Evolutionary conservation across 2,797 vertebrate species (phyloP).

Genomic region (Pseudochromis fuscus): DNA sequence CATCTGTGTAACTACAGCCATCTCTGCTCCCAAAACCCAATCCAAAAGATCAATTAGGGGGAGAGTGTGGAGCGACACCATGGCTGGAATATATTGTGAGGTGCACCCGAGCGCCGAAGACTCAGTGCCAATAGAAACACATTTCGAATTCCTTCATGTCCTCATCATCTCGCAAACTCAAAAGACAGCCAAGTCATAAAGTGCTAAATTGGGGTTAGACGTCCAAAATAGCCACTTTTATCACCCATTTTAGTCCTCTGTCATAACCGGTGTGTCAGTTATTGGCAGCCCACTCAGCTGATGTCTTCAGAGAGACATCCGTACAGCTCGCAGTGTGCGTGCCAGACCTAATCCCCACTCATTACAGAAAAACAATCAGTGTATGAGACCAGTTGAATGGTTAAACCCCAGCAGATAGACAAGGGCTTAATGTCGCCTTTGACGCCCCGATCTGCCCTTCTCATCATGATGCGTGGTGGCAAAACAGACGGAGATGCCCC

Average conservation of each 20-base stretch:
- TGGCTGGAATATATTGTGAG: slow-evolving; percentile 9
- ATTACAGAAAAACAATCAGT: slow-evolving; percentile 74
- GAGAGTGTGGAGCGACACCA: neutral
- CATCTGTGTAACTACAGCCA: slow-evolving; percentile 25
- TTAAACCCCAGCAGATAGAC: slow-evolving; percentile 60
- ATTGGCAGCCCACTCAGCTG: slow-evolving; percentile 42
- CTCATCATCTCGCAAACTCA: slow-evolving; percentile 20
- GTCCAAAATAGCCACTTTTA: slow-evolving; percentile 44
- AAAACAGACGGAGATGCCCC: slow-evolving; percentile 71
- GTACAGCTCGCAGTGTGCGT: slow-evolving; percentile 14
- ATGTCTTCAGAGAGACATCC: slow-evolving; percentile 39
- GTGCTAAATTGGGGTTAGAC: slow-evolving; percentile 13
- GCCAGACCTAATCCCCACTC: slow-evolving; percentile 66
- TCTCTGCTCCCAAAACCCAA: slow-evolving; percentile 17
- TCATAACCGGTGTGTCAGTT: slow-evolving; percentile 34
- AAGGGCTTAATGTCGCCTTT: slow-evolving; percentile 77
- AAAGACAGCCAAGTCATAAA: slow-evolving; percentile 46
- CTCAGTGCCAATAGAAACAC: slow-evolving; percentile 20
- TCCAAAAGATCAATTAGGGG: slow-evolving; percentile 22
- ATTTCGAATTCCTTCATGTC: slow-evolving; percentile 20
- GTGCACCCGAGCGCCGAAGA: slow-evolving; percentile 9
- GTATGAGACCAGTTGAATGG: slow-evolving; percentile 76
- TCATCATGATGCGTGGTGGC: slow-evolving; percentile 70
- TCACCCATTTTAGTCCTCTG: slow-evolving; percentile 20
- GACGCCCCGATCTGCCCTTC: slow-evolving; percentile 66